Evolutionary conservation across 2,797 vertebrate species (phyloP).

Genomic region (Loriculus beryllinus): DNA sequence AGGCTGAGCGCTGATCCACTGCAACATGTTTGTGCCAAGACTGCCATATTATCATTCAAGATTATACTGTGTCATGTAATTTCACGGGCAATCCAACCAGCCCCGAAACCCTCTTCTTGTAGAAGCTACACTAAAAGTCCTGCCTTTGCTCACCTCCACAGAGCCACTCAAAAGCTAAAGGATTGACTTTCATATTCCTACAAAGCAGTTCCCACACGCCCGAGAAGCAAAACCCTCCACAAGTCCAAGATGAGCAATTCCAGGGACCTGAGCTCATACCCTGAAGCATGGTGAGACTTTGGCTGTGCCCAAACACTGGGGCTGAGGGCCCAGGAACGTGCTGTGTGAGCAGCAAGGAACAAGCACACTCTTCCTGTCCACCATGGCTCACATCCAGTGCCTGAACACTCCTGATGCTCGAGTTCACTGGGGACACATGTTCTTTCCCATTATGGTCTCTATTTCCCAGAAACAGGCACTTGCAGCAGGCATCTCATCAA

Average conservation of each 20-base stretch:
- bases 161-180: not conserved
- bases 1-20: not conserved
- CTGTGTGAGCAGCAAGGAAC: not conserved
- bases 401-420: not conserved
- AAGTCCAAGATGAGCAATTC: not conserved
- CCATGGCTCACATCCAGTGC: not conserved
- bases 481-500: slow-evolving; percentile 39
- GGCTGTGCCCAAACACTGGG: not conserved
- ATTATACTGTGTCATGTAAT: not conserved
- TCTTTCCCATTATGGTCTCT: not conserved
- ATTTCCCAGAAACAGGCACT: slow-evolving; percentile 17
- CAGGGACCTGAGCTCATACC: not conserved
- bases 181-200: not conserved
- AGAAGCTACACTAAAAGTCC: not conserved
- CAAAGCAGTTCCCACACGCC: not conserved
- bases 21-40: not conserved
- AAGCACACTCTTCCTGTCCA: not conserved
- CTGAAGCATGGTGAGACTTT: fast-evolving
- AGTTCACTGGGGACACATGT: not conserved
- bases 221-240: not conserved
- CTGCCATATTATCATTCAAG: not conserved
- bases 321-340: not conserved
- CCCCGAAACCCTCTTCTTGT: not conserved
- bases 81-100: not conserved
- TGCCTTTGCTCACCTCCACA: not conserved